These are phyloP conservation scores for Lutraria lutraria DNA, from an alignment of 2,888 invertebrate species.

Conservation along the genomic window DNA sequence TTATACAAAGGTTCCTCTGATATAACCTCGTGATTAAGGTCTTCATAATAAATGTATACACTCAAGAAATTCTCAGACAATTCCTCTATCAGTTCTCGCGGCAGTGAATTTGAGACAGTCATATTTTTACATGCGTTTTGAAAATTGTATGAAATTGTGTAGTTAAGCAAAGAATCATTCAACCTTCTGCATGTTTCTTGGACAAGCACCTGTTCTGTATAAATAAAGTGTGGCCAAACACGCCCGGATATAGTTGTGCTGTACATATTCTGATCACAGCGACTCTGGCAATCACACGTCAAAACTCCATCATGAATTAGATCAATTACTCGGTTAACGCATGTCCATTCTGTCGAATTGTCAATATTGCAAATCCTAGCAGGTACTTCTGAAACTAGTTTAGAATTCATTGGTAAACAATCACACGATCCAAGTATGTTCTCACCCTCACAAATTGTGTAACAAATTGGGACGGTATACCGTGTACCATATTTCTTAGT, in stretches of 20 bases:
- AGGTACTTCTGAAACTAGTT: neutral
- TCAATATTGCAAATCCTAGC: slow-evolving; percentile 1
- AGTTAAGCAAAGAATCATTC: neutral
- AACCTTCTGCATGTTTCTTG: slow-evolving; percentile 21
- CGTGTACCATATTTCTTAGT: slow-evolving; percentile 4
- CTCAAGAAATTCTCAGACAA: neutral
- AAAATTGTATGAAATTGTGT: neutral
- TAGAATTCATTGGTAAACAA: neutral
- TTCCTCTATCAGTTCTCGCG: too few species aligned
- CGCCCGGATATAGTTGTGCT: slow-evolving; percentile 4
- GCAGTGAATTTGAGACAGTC: too few species aligned
- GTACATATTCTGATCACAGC: slow-evolving; percentile 11
- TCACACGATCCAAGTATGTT: neutral
- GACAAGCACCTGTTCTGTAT: neutral
- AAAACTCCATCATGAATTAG: neutral
- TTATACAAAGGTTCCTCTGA: slow-evolving; percentile 36
- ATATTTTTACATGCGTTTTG: neutral
- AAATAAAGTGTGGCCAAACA: slow-evolving; percentile 23
- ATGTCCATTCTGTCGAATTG: neutral
- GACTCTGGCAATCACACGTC: neutral
- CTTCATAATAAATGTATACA: slow-evolving; percentile 33
- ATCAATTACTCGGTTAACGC: neutral
- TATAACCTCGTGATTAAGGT: slow-evolving; percentile 28
- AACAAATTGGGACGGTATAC: slow-evolving; percentile 31
- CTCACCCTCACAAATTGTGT: slow-evolving; percentile 22